phyloP scores from a whole-genome alignment of 2,888 invertebrate species.

The Tanaodytes sp. region DNA sequence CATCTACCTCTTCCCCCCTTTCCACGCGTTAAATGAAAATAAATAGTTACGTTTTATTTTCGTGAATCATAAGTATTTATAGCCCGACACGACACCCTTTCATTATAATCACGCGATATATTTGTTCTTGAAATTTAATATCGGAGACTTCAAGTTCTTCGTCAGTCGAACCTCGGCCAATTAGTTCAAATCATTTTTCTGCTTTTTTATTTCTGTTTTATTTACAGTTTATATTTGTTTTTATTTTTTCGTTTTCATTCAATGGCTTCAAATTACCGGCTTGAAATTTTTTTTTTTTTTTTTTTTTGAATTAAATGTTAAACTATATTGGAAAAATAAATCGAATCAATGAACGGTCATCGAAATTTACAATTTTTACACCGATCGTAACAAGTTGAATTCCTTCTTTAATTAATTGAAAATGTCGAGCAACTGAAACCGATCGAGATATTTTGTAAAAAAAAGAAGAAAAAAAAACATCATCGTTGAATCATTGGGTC shows the following conservation, averaged over 20 bases:
- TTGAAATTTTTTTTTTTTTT: too few relatives aligned
- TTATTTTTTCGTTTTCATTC: too few relatives aligned
- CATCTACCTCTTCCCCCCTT: background rate
- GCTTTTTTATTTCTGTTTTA: too few relatives aligned
- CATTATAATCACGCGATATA: background rate
- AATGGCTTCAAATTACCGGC: too few relatives aligned
- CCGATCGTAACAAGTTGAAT: background rate
- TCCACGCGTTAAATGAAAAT: slow-evolving; percentile 17
- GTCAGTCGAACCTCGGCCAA: too few relatives aligned
- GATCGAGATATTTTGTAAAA: slow-evolving; percentile 45
- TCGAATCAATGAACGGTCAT: too few relatives aligned
- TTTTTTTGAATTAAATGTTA: too few relatives aligned
- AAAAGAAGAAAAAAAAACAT: slow-evolving; percentile 32
- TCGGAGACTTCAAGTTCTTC: too few relatives aligned
- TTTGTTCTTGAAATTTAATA: slow-evolving; percentile 15
- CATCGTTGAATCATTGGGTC: slow-evolving; percentile 25
- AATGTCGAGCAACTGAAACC: slow-evolving; percentile 4
- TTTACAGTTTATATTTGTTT: too few relatives aligned
- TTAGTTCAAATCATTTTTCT: too few relatives aligned
- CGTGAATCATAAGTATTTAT: slow-evolving; percentile 22
- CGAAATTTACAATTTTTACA: background rate
- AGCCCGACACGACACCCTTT: slow-evolving; percentile 1
- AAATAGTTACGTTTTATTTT: slow-evolving; percentile 14
- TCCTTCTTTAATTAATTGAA: slow-evolving; percentile 23
- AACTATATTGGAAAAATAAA: too few relatives aligned